These are phyloP conservation scores for Glaucopsyche alexis DNA, from an alignment of 2,888 invertebrate species.

Conservation along the genomic window DNA sequence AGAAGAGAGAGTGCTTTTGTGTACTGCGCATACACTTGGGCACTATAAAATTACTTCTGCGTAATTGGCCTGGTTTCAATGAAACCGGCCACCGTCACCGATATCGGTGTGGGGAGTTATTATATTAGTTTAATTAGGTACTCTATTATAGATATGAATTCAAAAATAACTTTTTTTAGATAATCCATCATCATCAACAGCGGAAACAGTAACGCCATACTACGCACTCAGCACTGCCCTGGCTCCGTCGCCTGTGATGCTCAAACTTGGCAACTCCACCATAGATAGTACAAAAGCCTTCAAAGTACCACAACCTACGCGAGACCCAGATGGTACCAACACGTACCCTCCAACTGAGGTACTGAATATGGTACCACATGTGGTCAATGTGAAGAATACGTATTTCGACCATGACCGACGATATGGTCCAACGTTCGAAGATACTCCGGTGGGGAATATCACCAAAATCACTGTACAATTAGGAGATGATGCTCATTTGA, in stretches of 20 bases:
- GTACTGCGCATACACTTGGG: no score
- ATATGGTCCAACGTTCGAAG: conserved; percentile 87
- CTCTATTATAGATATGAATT: no score
- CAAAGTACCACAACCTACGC: conserved; percentile 67
- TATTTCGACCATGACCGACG: conserved; percentile 77
- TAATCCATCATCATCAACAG: conserved; percentile 53
- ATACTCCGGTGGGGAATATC: conserved; percentile 77
- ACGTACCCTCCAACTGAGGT: conserved; percentile 34
- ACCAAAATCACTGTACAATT: conserved; percentile 87
- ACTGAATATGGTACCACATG: conserved; percentile 57
- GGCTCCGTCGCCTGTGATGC: conserved; percentile 67
- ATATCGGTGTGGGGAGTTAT: no score
- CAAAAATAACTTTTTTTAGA: conserved; percentile 45
- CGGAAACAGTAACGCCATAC: conserved; percentile 67
- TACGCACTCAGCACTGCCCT: conserved; percentile 68
- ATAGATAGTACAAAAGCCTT: conserved; percentile 75
- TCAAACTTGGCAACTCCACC: conserved; percentile 74
- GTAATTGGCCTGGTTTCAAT: no score
- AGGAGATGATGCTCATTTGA: conserved; percentile 85
- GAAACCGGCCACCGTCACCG: no score
- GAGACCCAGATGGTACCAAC: conserved; percentile 42
- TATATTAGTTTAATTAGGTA: no score
- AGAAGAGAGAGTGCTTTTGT: no score
- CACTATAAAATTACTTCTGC: no score
- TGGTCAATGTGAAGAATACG: conserved; percentile 64